phyloP scores from a whole-genome alignment of 2,113 vertebrate species.

The Fregata magnificens region DNA sequence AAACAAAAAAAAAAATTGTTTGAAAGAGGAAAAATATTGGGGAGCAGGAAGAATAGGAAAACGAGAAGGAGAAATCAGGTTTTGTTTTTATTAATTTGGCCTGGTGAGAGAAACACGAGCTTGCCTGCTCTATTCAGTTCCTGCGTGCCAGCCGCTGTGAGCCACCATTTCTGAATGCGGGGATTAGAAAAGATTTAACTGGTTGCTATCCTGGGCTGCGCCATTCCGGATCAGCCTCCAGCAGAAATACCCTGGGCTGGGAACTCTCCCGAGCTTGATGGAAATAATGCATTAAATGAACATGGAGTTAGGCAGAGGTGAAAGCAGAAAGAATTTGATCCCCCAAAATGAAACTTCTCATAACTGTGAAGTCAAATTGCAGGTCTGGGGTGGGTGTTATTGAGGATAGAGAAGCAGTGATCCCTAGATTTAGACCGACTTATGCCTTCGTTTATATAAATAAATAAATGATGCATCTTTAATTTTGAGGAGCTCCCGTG shows the following conservation, averaged over 20 bases:
- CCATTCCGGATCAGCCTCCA: not conserved
- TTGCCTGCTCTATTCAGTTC: conserved; percentile 10
- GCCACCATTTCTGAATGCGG: conserved; percentile 42
- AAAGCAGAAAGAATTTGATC: not conserved
- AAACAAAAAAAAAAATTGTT: conserved; percentile 41
- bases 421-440: not conserved
- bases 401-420: not conserved
- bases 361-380: not conserved
- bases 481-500: not conserved
- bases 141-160: not conserved
- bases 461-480: not conserved
- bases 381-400: not conserved
- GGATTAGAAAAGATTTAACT: conserved; percentile 46
- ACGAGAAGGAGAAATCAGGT: conserved; percentile 52
- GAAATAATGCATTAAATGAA: conserved; percentile 6
- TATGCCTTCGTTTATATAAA: not conserved
- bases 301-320: not conserved
- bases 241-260: not conserved
- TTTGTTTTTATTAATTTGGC: conserved; percentile 79
- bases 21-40: conserved; percentile 77
- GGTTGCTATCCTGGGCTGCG: not conserved
- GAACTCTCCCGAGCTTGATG: not conserved
- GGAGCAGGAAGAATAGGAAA: conserved; percentile 65
- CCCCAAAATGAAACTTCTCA: not conserved
- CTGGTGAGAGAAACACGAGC: conserved; percentile 66